phyloP scores from a whole-genome alignment of 2,888 invertebrate genomes.

The Ectemnius continuus region DNA sequence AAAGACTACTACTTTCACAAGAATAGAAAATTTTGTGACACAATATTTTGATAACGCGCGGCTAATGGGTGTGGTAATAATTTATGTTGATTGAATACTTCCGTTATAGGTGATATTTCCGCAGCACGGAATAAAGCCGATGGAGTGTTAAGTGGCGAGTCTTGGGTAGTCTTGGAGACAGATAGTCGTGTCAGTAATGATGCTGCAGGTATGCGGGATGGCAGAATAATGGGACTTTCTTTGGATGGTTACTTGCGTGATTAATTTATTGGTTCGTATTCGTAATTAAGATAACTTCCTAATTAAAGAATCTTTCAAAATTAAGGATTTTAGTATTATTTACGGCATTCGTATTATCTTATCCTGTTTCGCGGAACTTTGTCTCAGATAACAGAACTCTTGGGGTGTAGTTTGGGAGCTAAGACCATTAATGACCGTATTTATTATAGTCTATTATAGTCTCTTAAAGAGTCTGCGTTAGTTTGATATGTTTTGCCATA shows the following conservation, averaged over 20 bases:
- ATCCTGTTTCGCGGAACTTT: neutral
- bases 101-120: no score
- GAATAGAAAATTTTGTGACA: neutral
- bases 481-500: neutral
- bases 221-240: neutral
- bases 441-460: neutral
- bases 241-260: neutral
- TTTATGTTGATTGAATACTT: neutral
- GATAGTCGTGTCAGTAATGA: neutral
- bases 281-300: neutral
- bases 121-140: no score
- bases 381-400: neutral
- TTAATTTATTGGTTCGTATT: constrained; percentile 1
- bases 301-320: neutral
- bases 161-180: neutral
- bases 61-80: no score
- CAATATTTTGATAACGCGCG: neutral
- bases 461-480: neutral
- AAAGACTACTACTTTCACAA: constrained; percentile 1
- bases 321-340: neutral
- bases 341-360: no score
- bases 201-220: neutral
- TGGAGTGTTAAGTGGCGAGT: no score
- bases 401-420: neutral
- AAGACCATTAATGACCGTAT: neutral